Base-by-base conservation (phyloP, 2,888 invertebrate genomes). In the Pinctada fucata region DNA sequence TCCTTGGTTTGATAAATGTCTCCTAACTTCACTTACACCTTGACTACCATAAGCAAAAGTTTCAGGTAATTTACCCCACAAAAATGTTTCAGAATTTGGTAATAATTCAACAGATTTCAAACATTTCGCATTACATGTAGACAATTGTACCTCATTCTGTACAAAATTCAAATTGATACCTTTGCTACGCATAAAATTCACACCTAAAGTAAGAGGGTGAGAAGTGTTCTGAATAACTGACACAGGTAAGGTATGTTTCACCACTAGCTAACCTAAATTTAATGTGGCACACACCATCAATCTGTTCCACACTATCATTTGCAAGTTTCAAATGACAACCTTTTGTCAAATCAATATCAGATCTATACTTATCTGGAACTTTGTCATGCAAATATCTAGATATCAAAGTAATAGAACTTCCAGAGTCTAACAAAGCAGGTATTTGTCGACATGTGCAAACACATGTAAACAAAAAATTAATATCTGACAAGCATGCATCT, bases 1-100 rank as follows among this genome's bases (percentile, higher is more conserved):
- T 16, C 71, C 71, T 71, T 31, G 50, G 6, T 71, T 51, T 58
- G 58, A 58, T 13, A 58, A 58, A 58, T 58, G 58, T 58, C 13
- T 58, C 0, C 58, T 58, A 13, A 58, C 58, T 58, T 58, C 58
- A 58, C 58, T 10, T 58, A 58, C 58, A 58, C 8, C 58, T 58
- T 58, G 58, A 10, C 6, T 10, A 58, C 58, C 58, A 58, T 58
- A 58, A 58, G 13, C 58, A 58, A 58, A 58, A 10, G 58, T 58
- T 10, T 58, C 13, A 10, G 58, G 58, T 58, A 58, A 10, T 58
- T 58, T 58, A 58, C 8, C 58, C 58, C 58, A 58, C 58, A 58
- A 58, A 58, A 58, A 58, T 58, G 13, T 58, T 13, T 58, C 58
- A 10, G 58, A 58, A 58, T 58, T 58, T 10, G 58, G 58, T 58